Conservation (phyloP, 2,797 vertebrate genomes). For the Echiichthys vipera region DNA sequence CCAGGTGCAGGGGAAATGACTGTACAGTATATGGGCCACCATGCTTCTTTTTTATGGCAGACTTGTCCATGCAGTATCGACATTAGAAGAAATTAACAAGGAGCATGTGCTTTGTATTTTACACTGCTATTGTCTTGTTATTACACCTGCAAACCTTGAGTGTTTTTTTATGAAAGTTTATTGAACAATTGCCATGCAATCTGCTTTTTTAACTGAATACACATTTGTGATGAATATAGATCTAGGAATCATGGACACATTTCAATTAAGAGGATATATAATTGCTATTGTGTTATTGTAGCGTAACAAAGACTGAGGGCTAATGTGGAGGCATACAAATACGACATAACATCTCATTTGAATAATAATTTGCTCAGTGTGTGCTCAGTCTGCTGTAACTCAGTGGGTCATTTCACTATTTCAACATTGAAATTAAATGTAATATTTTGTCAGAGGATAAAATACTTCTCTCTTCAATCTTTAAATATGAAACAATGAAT, state of each 20-base stretch:
- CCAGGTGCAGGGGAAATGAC: too few species aligned
- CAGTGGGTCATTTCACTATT: not conserved
- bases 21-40: not conserved
- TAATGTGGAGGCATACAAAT: not conserved
- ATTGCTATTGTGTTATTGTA: not conserved
- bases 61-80: constrained; percentile 7
- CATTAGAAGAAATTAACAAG: not conserved
- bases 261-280: not conserved
- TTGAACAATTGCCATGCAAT: not conserved
- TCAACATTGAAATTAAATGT: not conserved
- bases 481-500: not conserved
- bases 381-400: not conserved
- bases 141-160: not conserved
- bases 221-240: not conserved
- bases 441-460: not conserved
- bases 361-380: not conserved
- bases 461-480: not conserved
- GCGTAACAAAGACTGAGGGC: not conserved
- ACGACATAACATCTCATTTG: not conserved
- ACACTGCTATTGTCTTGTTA: not conserved
- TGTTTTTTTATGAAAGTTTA: not conserved
- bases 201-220: not conserved
- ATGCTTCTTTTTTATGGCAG: not conserved
- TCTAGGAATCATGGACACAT: not conserved
- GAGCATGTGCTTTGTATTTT: not conserved